Percentiles rank a stretch among this genome's conserved stretches.
Evolutionary conservation across 2,888 invertebrate genomes (phyloP).

Genomic region (Platynereis dumerilii): DNA sequence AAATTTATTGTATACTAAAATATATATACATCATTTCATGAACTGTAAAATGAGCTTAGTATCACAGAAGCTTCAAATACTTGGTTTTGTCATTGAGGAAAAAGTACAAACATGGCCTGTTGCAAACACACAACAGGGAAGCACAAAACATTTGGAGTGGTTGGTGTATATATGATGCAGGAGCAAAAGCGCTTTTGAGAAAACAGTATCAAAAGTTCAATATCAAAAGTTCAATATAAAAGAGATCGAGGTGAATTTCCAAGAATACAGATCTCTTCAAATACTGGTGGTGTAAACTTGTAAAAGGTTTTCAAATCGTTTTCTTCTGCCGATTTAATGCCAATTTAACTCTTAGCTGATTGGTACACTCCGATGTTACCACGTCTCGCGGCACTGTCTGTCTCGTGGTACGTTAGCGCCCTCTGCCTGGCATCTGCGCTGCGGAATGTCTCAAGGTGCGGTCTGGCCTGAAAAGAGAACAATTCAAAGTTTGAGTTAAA

Average conservation of each 20-base stretch:
- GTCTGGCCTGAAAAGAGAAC: slow-evolving; percentile 24
- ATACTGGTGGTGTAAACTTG: no score
- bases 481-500: not conserved
- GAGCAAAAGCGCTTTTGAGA: no score
- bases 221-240: not conserved
- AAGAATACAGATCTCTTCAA: no score
- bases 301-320: no score
- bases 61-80: no score
- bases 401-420: slow-evolving; percentile 32
- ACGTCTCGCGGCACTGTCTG: slow-evolving; percentile 29
- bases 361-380: slow-evolving; percentile 29
- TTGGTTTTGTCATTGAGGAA: no score
- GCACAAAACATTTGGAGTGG: not conserved
- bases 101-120: no score
- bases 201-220: not conserved
- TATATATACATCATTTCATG: no score
- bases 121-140: not conserved
- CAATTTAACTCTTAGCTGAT: slow-evolving; percentile 26
- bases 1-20: no score
- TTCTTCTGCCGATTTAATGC: no score
- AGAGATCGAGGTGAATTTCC: no score
- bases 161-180: slow-evolving; percentile 1
- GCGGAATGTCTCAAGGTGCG: slow-evolving; percentile 34
- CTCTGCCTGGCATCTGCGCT: slow-evolving; percentile 15
- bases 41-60: no score